A percentile compares a stretch with the other conserved stretches of the same genome.
phyloP scores from a whole-genome alignment of 2,888 invertebrate species.

The Octonoba sinensis region DNA sequence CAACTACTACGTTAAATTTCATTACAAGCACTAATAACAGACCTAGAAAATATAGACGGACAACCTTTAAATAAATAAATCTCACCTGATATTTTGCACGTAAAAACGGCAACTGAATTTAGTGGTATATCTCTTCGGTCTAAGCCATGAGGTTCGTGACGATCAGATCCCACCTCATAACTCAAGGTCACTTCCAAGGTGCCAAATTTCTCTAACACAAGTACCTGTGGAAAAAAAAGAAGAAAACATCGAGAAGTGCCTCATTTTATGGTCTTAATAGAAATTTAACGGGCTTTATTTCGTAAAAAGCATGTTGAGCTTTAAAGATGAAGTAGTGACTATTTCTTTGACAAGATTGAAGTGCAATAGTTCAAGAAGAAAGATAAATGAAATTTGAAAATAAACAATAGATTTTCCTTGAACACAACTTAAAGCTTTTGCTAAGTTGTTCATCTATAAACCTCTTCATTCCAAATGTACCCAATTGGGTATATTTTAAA shows the following conservation, averaged over 20 bases:
- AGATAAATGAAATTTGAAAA: too few species aligned
- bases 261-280: not conserved
- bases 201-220: constrained; percentile 32
- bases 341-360: too few species aligned
- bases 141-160: constrained; percentile 7
- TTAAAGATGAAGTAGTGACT: too few species aligned
- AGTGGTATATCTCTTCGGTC: constrained; percentile 28
- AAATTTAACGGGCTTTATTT: not conserved
- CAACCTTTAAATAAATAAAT: not conserved
- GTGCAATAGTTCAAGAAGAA: not conserved
- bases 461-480: too few species aligned
- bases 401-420: too few species aligned
- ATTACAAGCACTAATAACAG: not conserved
- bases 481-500: too few species aligned
- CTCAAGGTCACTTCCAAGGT: constrained; percentile 5
- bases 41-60: not conserved
- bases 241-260: too few species aligned
- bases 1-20: not conserved
- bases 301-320: not conserved
- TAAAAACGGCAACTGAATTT: constrained; percentile 27
- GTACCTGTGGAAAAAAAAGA: constrained; percentile 19
- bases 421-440: too few species aligned
- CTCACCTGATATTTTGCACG: constrained; percentile 36
- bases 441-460: too few species aligned
- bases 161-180: constrained; percentile 22